Percentiles rank a stretch among this genome's conserved stretches.
These are phyloP conservation scores for Nomada hirtipes DNA, from an alignment of 2,888 invertebrate genomes.

Conservation along the genomic window DNA sequence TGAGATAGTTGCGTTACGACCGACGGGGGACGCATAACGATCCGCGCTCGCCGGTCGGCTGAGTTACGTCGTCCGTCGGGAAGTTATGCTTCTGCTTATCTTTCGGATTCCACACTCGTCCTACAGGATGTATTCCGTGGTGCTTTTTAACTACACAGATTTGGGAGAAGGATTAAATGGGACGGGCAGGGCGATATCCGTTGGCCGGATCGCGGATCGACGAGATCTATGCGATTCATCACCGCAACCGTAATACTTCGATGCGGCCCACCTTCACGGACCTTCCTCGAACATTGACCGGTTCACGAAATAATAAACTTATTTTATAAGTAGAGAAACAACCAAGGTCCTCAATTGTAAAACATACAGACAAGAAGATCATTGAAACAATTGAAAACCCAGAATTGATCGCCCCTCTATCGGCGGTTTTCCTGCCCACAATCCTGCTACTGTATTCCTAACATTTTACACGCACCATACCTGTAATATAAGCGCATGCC, in stretches of 20 bases:
- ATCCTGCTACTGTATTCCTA: too few species aligned
- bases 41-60: slow-evolving; percentile 72
- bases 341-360: too few species aligned
- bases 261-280: slow-evolving; percentile 8
- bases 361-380: too few species aligned
- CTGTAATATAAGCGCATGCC: not conserved
- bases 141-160: slow-evolving; percentile 60
- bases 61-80: slow-evolving; percentile 76
- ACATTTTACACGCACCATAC: not conserved
- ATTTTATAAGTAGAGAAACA: not conserved
- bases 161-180: slow-evolving; percentile 58
- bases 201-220: slow-evolving; percentile 27
- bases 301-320: too few species aligned
- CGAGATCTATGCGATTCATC: slow-evolving; percentile 34
- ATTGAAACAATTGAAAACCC: too few species aligned
- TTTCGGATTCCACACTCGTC: slow-evolving; percentile 79
- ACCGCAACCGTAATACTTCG: slow-evolving; percentile 17
- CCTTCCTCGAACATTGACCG: not conserved
- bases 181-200: slow-evolving; percentile 34
- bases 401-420: too few species aligned
- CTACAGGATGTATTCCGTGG: slow-evolving; percentile 68
- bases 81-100: slow-evolving; percentile 81
- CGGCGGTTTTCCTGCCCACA: too few species aligned
- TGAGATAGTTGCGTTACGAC: slow-evolving; percentile 83
- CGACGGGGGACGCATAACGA: slow-evolving; percentile 82